A percentile compares a stretch with the other conserved stretches of the same genome.
Evolutionary conservation across 2,888 invertebrate species (phyloP).

Genomic region (Cheilosia impressa): DNA sequence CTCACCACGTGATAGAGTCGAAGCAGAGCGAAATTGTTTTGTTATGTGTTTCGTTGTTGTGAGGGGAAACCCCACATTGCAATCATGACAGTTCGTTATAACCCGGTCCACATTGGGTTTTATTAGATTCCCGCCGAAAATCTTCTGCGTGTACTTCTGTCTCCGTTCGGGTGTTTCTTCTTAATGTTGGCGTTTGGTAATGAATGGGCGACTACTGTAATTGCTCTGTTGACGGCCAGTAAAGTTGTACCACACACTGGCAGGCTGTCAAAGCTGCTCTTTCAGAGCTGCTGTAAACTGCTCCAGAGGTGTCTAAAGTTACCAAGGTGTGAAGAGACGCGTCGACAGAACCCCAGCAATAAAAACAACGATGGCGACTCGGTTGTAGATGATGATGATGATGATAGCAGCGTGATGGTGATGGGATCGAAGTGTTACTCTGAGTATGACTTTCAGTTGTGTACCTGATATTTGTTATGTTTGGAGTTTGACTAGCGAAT

Average conservation of each 20-base stretch:
- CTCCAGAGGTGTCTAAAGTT: slow-evolving; percentile 39
- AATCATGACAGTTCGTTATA: slow-evolving; percentile 54
- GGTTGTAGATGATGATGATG: slow-evolving; percentile 3
- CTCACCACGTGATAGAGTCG: slow-evolving; percentile 65
- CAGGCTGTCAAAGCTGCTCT: slow-evolving; percentile 14
- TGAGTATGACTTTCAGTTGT: slow-evolving; percentile 52
- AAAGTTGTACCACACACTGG: slow-evolving; percentile 16
- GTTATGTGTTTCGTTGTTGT: slow-evolving; percentile 2
- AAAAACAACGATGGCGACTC: slow-evolving; percentile 9
- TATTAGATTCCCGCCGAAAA: slow-evolving; percentile 43
- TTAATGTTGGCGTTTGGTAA: slow-evolving; percentile 28
- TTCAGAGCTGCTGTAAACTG: slow-evolving; percentile 22
- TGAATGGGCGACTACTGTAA: slow-evolving; percentile 47
- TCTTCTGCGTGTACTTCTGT: slow-evolving; percentile 10
- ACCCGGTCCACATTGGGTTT: slow-evolving; percentile 39
- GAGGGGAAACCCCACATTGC: background rate
- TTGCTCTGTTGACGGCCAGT: slow-evolving; percentile 31
- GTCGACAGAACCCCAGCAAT: slow-evolving; percentile 15
- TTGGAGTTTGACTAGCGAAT: slow-evolving; percentile 69
- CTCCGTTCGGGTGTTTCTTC: slow-evolving; percentile 4
- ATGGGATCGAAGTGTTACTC: slow-evolving; percentile 60
- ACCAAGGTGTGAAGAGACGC: slow-evolving; percentile 39
- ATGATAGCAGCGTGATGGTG: slow-evolving; percentile 30
- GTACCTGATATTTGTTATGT: slow-evolving; percentile 57
- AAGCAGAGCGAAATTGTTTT: slow-evolving; percentile 31